A percentile compares a stretch with the other conserved stretches of the same genome.
These are phyloP conservation scores for Epinephelus fuscoguttatus DNA, from an alignment of 2,113 vertebrate species.

Conservation along the genomic window DNA sequence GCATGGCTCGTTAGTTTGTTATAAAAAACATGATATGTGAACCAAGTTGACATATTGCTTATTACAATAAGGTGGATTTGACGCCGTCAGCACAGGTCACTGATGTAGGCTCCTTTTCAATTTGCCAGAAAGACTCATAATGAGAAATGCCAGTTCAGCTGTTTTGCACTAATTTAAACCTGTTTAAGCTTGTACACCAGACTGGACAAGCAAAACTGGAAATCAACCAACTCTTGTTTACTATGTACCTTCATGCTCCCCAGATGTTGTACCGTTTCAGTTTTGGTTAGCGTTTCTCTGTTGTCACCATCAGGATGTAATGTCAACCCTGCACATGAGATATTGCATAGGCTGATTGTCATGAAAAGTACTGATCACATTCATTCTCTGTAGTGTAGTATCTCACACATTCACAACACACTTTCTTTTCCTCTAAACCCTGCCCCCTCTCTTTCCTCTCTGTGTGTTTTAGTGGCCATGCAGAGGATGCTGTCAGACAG, in stretches of 20 bases:
- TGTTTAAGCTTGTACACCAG: too few relatives aligned
- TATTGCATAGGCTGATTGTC: neutral
- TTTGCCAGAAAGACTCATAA: too few relatives aligned
- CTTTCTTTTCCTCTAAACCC: neutral
- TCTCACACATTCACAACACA: too few relatives aligned
- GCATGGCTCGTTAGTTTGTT: too few relatives aligned
- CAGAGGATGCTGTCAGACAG: constrained; percentile 94
- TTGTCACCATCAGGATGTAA: neutral
- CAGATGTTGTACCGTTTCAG: neutral
- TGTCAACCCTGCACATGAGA: neutral
- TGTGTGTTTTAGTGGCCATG: constrained; percentile 90
- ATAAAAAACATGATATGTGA: too few relatives aligned
- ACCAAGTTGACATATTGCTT: too few relatives aligned
- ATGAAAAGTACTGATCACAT: neutral
- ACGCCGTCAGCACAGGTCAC: too few relatives aligned
- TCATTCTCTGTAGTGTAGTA: neutral
- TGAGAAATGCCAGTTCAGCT: too few relatives aligned
- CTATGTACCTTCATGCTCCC: neutral
- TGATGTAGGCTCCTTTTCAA: too few relatives aligned
- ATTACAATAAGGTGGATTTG: too few relatives aligned
- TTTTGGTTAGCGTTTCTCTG: neutral
- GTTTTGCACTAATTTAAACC: too few relatives aligned
- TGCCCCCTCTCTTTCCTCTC: neutral
- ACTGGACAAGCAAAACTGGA: too few relatives aligned
- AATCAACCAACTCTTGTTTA: neutral